Conservation (phyloP, 37 sponge, comb jelly and placozoan genomes). For the Dysidea cf. avara region DNA sequence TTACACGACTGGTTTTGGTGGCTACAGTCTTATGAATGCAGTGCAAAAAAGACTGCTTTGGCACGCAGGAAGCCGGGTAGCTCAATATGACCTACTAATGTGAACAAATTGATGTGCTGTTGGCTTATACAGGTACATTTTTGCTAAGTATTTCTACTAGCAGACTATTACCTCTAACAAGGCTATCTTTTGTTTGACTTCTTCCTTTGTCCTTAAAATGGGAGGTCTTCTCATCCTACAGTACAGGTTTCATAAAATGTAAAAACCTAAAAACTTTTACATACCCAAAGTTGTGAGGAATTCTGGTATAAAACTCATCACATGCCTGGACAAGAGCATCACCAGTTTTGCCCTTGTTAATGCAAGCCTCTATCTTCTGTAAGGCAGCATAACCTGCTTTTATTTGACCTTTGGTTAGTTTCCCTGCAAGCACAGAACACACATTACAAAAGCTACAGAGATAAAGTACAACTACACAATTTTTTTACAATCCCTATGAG, state of each 20-base stretch:
- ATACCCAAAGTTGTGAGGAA: conserved; percentile 84
- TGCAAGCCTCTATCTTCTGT: conserved; percentile 88
- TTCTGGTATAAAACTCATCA: conserved; percentile 87
- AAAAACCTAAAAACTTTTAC: background rate
- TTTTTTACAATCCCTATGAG: too few species aligned
- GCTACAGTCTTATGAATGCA: too few species aligned
- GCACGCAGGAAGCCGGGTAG: background rate
- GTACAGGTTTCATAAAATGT: background rate
- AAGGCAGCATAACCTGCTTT: conserved; percentile 81
- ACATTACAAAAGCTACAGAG: too few species aligned
- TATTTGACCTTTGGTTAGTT: conserved; percentile 88
- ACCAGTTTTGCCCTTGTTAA: conserved; percentile 58
- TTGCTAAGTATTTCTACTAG: too few species aligned
- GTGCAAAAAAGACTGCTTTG: background rate
- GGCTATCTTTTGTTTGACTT: conserved; percentile 78
- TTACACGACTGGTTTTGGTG: too few species aligned
- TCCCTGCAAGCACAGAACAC: conserved; percentile 47
- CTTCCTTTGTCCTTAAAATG: conserved; percentile 66
- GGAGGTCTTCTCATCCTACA: conserved; percentile 82
- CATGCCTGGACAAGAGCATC: conserved; percentile 80
- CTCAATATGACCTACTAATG: background rate
- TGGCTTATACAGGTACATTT: background rate
- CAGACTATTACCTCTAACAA: conserved; percentile 85
- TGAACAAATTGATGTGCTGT: background rate
- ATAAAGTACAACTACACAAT: too few species aligned